A percentile compares a stretch with the other conserved stretches of the same genome.
Evolutionary conservation across 1,140 invertebrate genomes (phyloP).

Genomic region (Cecropterus lyciades): DNA sequence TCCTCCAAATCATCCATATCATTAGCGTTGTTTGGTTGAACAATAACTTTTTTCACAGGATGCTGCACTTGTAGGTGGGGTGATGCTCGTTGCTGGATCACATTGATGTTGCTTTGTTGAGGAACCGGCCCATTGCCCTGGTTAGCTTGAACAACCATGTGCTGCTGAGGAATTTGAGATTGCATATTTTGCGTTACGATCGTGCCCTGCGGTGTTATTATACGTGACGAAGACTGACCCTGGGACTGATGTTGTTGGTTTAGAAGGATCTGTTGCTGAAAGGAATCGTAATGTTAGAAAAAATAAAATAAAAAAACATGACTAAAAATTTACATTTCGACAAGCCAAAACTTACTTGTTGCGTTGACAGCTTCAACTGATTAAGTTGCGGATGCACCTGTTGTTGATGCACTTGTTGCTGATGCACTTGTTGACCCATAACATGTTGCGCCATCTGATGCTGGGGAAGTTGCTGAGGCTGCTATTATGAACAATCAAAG

Average conservation of each 20-base stretch:
- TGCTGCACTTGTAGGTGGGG: conserved; percentile 58
- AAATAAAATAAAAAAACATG: conserved; percentile 1
- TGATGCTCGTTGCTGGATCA: conserved; percentile 58
- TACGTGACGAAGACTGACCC: conserved; percentile 53
- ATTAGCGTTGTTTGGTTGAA: conserved; percentile 73
- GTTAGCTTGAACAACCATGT: conserved; percentile 54
- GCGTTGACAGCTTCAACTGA: conserved; percentile 68
- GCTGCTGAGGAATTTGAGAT: conserved; percentile 52
- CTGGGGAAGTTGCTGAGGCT: conserved; percentile 60
- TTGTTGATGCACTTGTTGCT: conserved; percentile 59
- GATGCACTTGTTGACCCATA: conserved; percentile 60
- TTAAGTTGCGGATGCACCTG: conserved; percentile 51
- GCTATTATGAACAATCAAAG: conserved; percentile 15
- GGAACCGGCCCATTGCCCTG: conserved; percentile 64
- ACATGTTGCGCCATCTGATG: conserved; percentile 64
- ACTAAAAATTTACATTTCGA: conserved; percentile 16
- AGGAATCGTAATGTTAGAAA: conserved; percentile 35
- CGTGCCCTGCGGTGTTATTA: conserved; percentile 73
- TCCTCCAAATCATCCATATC: conserved; percentile 82
- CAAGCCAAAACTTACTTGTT: conserved; percentile 58
- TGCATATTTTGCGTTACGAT: conserved; percentile 68
- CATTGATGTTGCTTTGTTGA: conserved; percentile 55
- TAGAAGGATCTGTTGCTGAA: conserved; percentile 67
- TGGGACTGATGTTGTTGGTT: conserved; percentile 63
- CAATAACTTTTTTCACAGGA: conserved; percentile 73